These are phyloP conservation scores for Brachionus calyciflorus DNA, from an alignment of 1,140 invertebrate species.

Conservation along the genomic window DNA sequence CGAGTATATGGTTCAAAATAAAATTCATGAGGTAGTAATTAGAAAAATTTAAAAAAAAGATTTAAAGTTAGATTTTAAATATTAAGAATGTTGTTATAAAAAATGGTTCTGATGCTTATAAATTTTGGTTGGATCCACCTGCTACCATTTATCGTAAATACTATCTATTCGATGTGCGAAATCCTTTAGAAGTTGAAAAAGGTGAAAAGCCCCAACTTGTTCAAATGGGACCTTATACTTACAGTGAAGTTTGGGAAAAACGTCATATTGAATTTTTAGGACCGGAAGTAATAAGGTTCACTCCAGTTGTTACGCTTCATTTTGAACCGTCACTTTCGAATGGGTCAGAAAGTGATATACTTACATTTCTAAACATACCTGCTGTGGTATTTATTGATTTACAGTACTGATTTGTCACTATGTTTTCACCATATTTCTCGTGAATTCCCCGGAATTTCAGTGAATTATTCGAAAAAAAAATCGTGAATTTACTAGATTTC, in stretches of 20 bases:
- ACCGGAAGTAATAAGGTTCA: neutral
- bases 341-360: neutral
- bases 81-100: conserved; percentile 42
- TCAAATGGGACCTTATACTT: conserved; percentile 33
- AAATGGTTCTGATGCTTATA: neutral
- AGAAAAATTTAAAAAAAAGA: neutral
- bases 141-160: conserved; percentile 11
- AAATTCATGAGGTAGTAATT: neutral
- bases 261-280: conserved; percentile 6
- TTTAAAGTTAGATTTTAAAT: conserved; percentile 1
- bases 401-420: too few relatives aligned
- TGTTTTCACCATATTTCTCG: too few relatives aligned
- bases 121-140: conserved; percentile 16
- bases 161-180: conserved; percentile 23
- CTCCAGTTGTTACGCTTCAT: neutral
- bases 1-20: neutral
- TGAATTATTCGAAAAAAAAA: too few relatives aligned
- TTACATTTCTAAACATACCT: conserved; percentile 40
- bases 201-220: conserved; percentile 24
- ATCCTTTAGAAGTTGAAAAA: neutral
- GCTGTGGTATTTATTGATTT: neutral
- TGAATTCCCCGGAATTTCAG: too few relatives aligned
- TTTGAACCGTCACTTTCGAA: neutral
- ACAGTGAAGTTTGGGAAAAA: conserved; percentile 33
- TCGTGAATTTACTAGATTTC: too few relatives aligned